Conservation (phyloP, 2,113 vertebrate genomes). For the Indicator indicator region DNA sequence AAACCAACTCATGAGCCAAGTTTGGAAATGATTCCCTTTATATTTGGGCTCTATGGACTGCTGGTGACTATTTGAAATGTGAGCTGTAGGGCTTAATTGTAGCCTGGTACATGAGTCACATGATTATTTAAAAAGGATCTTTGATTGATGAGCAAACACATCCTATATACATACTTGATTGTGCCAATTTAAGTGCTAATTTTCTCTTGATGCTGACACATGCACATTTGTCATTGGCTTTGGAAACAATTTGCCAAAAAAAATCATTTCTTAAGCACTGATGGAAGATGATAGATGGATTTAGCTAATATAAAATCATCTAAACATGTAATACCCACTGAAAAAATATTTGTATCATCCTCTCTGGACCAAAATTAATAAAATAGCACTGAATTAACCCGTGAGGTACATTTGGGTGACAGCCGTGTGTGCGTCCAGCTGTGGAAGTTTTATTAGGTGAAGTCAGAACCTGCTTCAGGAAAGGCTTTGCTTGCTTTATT, state of each 20-base stretch:
- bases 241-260: background rate
- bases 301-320: background rate
- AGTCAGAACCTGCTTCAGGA: background rate
- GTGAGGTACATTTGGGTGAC: background rate
- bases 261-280: background rate
- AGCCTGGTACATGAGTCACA: constrained; percentile 15
- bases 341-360: background rate
- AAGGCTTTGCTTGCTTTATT: background rate
- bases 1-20: background rate
- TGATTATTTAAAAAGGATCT: background rate
- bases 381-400: background rate
- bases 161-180: background rate
- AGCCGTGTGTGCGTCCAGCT: background rate
- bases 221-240: background rate
- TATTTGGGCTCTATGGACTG: background rate
- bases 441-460: background rate
- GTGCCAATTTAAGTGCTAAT: background rate
- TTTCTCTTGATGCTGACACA: background rate
- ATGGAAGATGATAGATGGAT: background rate
- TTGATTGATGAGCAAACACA: constrained; percentile 13
- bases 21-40: background rate
- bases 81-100: constrained; percentile 17
- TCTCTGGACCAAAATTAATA: background rate
- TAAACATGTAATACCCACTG: background rate
- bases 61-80: background rate